phyloP scores from a whole-genome alignment of 2,797 vertebrate genomes.

The Phoebastria nigripes region DNA sequence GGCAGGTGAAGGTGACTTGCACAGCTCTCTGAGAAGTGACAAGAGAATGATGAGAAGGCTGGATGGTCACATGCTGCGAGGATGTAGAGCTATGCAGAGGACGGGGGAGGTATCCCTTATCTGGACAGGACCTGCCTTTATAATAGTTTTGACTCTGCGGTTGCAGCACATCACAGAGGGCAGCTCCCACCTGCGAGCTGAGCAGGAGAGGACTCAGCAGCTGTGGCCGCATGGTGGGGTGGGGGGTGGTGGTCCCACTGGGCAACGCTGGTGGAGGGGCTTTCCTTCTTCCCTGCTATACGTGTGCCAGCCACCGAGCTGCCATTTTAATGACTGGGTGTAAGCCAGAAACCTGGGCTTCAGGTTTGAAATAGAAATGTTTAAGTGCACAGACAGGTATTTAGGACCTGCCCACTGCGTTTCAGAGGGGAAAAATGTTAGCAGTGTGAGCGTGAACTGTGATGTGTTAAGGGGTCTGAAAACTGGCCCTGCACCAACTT shows the following conservation, averaged over 20 bases:
- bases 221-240: accelerated
- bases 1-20: neutral
- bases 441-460: neutral
- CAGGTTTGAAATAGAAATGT: neutral
- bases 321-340: neutral
- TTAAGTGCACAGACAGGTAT: neutral
- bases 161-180: neutral
- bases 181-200: neutral
- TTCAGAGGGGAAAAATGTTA: neutral
- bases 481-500: accelerated
- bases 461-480: neutral
- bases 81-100: accelerated
- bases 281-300: neutral
- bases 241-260: accelerated
- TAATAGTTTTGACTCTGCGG: neutral
- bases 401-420: neutral
- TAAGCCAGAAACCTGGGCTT: neutral
- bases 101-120: neutral
- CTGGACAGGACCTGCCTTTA: neutral
- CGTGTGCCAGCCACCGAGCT: neutral
- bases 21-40: neutral
- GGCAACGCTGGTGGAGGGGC: accelerated
- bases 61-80: neutral
- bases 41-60: neutral
- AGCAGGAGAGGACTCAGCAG: neutral